Base-by-base conservation (phyloP, 2,888 invertebrate species). In the Hirtodrosophila cameraria region DNA sequence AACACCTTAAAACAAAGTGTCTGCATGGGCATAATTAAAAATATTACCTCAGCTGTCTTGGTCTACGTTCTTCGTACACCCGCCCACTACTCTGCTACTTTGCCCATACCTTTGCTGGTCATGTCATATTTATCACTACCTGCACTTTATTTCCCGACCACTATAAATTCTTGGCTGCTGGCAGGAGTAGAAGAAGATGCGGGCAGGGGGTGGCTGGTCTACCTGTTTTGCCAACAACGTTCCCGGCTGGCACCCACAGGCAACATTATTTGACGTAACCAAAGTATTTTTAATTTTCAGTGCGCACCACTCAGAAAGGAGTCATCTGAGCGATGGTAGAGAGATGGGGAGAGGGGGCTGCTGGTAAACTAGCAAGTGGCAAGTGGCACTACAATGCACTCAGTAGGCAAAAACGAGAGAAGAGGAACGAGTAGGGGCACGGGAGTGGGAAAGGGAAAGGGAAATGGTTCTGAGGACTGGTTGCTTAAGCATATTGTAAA, bases 251-350 rank as follows among this genome's bases (percentile, higher is more conserved):
- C 48, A 62, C 64, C 79, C 79, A 72, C 78, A 66, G 81, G 79
- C 84, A 75, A 80, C 84, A 81, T 84, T 84, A 83, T 80, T 81
- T 80, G 78, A 80, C 77, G 78, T 81, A 80, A 80, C 79, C 84
- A 77, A 80, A 80, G 84, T 81, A 84, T 84, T 80, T 80, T 80
- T 77, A 80, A 80, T 80, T 79, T 79, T 75, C 84, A 74, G 71
- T 71, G 74, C 57, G 62, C 75, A 73, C 62, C 68, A 67, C 71
- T 77, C 67, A 61, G 70, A 60, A 57, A 42, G 58, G 43, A 54
- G 53, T 42, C 45, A 46, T 31, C 25, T 25, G 25, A 15, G 30
- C 12, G 38, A 16, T 9, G 39, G 15, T n/a, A n/a, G n/a, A n/a
- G n/a, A n/a, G n/a, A n/a, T n/a, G 50, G 28, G 36, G 28, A 15